Conservation (phyloP, 2,113 vertebrate genomes). For the Campylomormyrus tamandua region DNA sequence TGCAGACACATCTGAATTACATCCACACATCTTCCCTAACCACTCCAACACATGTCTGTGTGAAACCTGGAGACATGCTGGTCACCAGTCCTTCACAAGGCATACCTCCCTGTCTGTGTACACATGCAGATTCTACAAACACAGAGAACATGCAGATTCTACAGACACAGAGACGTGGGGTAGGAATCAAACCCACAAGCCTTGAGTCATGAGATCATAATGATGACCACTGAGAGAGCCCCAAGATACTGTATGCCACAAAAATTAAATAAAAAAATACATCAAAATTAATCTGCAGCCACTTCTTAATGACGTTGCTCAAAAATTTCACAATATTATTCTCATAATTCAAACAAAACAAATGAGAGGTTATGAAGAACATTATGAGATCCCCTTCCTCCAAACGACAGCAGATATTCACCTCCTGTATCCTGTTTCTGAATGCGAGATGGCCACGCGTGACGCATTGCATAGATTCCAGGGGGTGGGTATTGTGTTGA, state of each 20-base stretch:
- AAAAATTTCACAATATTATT: neutral
- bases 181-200: neutral
- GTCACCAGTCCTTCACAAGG: neutral
- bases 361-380: neutral
- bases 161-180: neutral
- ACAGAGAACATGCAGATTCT: neutral
- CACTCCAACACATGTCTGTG: neutral
- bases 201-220: neutral
- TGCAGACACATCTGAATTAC: neutral
- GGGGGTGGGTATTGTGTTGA: neutral
- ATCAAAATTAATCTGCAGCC: neutral
- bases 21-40: neutral
- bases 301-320: neutral
- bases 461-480: neutral
- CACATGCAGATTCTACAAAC: neutral
- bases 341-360: neutral
- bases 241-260: neutral
- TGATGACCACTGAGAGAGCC: neutral
- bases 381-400: neutral
- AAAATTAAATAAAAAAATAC: neutral
- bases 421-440: neutral
- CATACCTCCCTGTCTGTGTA: neutral
- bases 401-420: neutral
- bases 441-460: neutral
- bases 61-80: neutral